These are phyloP conservation scores for Chymomyza amoena DNA, from an alignment of 2,888 invertebrate species.

Conservation along the genomic window DNA sequence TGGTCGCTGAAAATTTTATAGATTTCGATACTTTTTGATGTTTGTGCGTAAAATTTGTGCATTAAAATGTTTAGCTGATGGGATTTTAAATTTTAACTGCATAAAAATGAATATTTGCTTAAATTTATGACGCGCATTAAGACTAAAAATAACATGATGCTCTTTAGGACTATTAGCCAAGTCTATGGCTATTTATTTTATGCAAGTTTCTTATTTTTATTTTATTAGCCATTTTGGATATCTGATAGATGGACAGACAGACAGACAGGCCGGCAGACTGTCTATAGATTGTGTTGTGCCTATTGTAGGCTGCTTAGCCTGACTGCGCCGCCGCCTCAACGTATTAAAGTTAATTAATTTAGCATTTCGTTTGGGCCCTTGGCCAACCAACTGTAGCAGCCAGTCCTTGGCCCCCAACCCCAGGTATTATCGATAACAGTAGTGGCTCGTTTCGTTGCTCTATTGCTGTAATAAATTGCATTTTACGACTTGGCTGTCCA, in stretches of 20 bases:
- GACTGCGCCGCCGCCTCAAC: background rate
- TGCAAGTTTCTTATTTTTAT: background rate
- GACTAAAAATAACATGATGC: background rate
- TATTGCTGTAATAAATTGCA: constrained; percentile 63
- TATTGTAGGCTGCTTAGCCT: background rate
- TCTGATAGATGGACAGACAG: background rate
- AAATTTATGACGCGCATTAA: background rate
- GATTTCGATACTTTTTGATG: constrained; percentile 16
- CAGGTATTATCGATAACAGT: background rate
- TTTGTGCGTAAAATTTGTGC: constrained; percentile 42
- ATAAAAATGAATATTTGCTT: background rate
- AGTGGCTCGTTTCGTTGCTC: constrained; percentile 20
- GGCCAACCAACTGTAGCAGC: constrained; percentile 13
- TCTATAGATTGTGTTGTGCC: background rate
- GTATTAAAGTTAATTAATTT: constrained; percentile 40
- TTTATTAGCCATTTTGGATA: constrained; percentile 10
- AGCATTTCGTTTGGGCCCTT: background rate
- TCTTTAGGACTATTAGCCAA: background rate
- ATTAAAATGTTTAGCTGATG: background rate
- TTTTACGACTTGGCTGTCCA: constrained; percentile 53
- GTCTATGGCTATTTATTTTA: background rate
- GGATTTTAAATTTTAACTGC: background rate
- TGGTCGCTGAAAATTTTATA: constrained; percentile 34
- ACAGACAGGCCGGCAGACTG: background rate
- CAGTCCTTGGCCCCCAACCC: constrained; percentile 6